phyloP scores from a whole-genome alignment of 2,888 invertebrate species.

The Cantharis flavilabris region DNA sequence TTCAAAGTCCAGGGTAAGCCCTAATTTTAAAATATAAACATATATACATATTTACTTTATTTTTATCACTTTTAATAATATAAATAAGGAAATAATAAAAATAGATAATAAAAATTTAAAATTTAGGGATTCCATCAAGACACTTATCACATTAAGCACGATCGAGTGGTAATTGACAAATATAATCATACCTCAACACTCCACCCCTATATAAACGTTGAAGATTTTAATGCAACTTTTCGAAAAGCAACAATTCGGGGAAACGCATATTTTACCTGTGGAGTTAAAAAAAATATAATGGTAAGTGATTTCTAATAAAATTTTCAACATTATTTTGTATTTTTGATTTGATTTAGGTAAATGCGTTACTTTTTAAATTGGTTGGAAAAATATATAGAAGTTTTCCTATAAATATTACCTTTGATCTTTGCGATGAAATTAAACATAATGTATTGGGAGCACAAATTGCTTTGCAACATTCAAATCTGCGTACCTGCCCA shows the following conservation, averaged over 20 bases:
- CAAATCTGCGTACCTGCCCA: neutral
- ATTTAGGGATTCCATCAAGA: neutral
- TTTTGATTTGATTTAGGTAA: neutral
- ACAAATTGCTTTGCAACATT: neutral
- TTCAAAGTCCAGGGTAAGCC: no score
- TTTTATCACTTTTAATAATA: no score
- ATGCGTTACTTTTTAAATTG: neutral
- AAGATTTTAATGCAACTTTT: neutral
- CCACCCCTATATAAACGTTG: neutral
- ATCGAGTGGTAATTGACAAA: neutral
- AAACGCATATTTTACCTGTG: neutral
- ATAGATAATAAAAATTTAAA: neutral
- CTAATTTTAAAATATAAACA: no score
- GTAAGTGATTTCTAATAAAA: neutral
- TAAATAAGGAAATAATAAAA: no score
- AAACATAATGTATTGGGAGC: neutral
- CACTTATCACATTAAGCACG: neutral
- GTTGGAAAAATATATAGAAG: neutral
- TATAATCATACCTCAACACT: neutral
- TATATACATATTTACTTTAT: no score
- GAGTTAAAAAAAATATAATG: neutral
- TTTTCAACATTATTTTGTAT: neutral
- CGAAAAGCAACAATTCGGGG: neutral
- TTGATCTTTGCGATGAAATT: neutral
- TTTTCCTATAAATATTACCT: neutral